A percentile compares a stretch with the other conserved stretches of the same genome.
Conservation (phyloP, 2,113 vertebrate species). For the Grantiella picta region DNA sequence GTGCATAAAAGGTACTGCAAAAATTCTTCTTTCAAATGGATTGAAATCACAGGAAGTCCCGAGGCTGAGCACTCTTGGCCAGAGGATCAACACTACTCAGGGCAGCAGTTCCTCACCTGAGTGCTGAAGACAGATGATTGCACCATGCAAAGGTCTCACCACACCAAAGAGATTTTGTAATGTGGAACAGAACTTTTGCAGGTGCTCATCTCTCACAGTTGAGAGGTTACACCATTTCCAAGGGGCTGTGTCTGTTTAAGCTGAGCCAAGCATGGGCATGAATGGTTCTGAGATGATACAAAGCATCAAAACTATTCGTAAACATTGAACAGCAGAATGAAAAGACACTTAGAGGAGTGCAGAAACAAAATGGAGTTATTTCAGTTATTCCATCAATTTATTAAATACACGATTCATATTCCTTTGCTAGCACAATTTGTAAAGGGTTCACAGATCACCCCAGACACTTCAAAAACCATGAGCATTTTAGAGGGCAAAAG, state of each 20-base stretch:
- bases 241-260: background rate
- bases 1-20: background rate
- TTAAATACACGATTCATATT: accelerated
- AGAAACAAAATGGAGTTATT: background rate
- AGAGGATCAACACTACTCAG: background rate
- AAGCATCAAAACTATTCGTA: background rate
- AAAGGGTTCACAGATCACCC: background rate
- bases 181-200: background rate
- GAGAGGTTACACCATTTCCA: accelerated
- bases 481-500: background rate
- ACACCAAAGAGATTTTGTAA: background rate
- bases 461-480: background rate
- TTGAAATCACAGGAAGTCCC: background rate
- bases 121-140: background rate
- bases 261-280: background rate
- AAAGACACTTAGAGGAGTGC: background rate
- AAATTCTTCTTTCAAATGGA: background rate
- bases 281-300: background rate
- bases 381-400: background rate
- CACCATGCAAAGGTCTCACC: background rate
- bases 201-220: background rate
- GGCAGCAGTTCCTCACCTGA: background rate
- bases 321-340: background rate
- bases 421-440: background rate
- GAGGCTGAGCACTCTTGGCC: background rate